Base-by-base conservation (phyloP, 2,797 vertebrate genomes). In the Pteronotus mesoamericanus region DNA sequence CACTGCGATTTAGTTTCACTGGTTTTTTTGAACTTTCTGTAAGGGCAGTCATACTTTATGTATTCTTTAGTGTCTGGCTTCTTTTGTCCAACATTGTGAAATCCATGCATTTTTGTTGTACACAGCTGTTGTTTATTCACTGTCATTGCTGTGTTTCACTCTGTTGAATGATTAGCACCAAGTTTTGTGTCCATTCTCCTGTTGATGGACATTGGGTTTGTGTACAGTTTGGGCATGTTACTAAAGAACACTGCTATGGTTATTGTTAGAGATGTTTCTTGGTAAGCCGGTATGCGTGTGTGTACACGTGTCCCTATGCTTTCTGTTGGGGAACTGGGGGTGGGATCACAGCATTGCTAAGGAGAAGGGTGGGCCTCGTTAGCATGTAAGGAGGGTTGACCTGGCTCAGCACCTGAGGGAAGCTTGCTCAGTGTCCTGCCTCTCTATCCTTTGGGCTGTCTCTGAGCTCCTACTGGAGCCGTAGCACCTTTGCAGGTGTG, bases 251-350 rank as follows among this genome's bases (percentile, higher is more conserved):
- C 53, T 37, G 21, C 77, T 51, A 2, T 57, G 61, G 18, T 75
- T 9, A 32, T 21, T 15, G 3, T 64, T 15, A 29, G 68, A 18
- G 2, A 0, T 16, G n/a, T 32, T 37, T 88, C 29, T 64, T 12
- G 44, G 46, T 72, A 11, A 57, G 64, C 15, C 22, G 44, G 53
- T 77, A 42, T 55, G 24, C n/a, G 34, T n/a, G 26, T 10, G 0
- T 5, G 2, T 19, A 44, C 1, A 1, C 0, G 3, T 0, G 8
- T 15, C 7, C 2, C 2, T 3, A 5, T 9, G 8, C n/a, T 55
- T 26, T 44, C 75, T 61, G 18, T 24, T 12, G 44, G 51, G 37
- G n/a, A 18, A 22, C 12, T 68, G 16, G 39, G 2, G 4, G 22
- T 22, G 9, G 22, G 24, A 46, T 88, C 11, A 5, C 9, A 14